phyloP scores from a whole-genome alignment of 2,797 vertebrate species.

The Myotis findleyi region DNA sequence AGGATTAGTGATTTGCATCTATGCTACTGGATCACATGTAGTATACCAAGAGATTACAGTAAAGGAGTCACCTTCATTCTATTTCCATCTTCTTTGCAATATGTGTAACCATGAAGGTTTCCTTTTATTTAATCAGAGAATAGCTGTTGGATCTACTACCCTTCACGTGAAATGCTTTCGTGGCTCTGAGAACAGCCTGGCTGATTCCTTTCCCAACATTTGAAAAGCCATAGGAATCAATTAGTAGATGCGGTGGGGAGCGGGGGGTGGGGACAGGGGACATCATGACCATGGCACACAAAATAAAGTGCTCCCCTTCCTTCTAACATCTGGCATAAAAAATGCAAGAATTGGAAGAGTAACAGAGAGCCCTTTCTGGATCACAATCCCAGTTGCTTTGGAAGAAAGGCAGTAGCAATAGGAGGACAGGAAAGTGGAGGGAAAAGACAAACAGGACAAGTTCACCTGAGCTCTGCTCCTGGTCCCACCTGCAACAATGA shows the following conservation, averaged over 20 bases:
- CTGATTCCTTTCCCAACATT: not conserved
- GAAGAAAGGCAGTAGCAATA: not conserved
- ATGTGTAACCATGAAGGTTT: slow-evolving; percentile 1
- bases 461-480: not conserved
- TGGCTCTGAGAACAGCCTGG: not conserved
- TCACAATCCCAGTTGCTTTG: not conserved
- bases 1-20: not conserved
- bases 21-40: not conserved
- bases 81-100: not conserved
- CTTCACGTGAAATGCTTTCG: not conserved
- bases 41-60: not conserved
- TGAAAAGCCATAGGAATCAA: not conserved
- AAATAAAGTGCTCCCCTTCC: not conserved
- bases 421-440: not conserved
- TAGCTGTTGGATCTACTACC: not conserved
- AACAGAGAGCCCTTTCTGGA: not conserved
- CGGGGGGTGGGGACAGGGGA: too few species aligned
- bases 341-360: not conserved
- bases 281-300: not conserved
- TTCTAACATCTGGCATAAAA: slow-evolving; percentile 22
- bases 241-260: not conserved
- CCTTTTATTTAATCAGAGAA: not conserved
- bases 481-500: not conserved
- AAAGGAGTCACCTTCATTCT: not conserved
- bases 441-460: not conserved